These are phyloP conservation scores for Diabrotica undecimpunctata DNA, from an alignment of 1,140 invertebrate genomes.

Conservation along the genomic window DNA sequence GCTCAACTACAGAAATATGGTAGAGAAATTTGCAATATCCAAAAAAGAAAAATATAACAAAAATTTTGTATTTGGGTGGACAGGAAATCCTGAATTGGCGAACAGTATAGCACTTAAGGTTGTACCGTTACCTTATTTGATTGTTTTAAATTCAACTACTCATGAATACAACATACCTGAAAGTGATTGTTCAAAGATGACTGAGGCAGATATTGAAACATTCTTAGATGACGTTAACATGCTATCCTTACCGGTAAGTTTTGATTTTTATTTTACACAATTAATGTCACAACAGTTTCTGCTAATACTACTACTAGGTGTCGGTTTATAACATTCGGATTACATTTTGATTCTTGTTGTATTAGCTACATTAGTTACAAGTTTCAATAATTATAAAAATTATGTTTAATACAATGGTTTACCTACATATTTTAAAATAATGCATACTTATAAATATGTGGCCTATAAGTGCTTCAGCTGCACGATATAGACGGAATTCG, in stretches of 20 bases:
- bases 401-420: too few species aligned
- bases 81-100: slow-evolving; percentile 77
- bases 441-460: too few species aligned
- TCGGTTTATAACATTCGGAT: too few species aligned
- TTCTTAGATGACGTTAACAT: slow-evolving; percentile 75
- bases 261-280: slow-evolving; percentile 7
- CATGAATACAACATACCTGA: slow-evolving; percentile 87
- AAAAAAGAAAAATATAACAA: slow-evolving; percentile 76
- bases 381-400: too few species aligned
- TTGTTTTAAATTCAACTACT: slow-evolving; percentile 86
- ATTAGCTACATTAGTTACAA: too few species aligned
- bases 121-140: slow-evolving; percentile 76
- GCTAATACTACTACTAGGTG: not conserved
- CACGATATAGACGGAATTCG: too few species aligned
- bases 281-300: not conserved
- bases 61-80: slow-evolving; percentile 90
- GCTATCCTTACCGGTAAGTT: slow-evolving; percentile 65
- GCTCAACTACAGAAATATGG: slow-evolving; percentile 78
- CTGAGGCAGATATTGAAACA: slow-evolving; percentile 70
- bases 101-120: slow-evolving; percentile 87
- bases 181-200: slow-evolving; percentile 75
- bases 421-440: too few species aligned
- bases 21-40: slow-evolving; percentile 75
- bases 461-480: too few species aligned
- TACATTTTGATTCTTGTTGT: too few species aligned